phyloP scores from a whole-genome alignment of 2,113 vertebrate genomes.

The Actenoides lindsayi region DNA sequence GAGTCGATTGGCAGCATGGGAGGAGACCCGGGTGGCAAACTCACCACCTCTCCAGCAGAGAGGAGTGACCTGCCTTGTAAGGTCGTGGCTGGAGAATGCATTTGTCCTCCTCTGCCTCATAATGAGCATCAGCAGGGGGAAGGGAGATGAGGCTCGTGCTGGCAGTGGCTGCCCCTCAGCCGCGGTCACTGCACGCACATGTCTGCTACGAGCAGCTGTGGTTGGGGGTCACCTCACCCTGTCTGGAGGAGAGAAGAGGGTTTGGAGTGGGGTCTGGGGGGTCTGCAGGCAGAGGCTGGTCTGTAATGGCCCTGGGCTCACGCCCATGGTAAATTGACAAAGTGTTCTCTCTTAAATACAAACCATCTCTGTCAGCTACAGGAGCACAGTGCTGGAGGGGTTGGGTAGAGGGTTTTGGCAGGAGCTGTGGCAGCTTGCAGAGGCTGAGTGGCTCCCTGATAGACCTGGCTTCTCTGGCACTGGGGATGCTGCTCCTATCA shows the following conservation, averaged over 20 bases:
- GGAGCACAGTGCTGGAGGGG: rapidly evolving
- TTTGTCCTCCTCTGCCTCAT: slow-evolving; percentile 36
- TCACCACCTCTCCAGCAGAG: background rate
- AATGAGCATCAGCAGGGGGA: slow-evolving; percentile 6
- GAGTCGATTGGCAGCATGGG: background rate
- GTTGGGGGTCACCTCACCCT: background rate
- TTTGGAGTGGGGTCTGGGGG: background rate
- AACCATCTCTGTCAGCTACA: background rate
- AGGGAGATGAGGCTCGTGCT: background rate
- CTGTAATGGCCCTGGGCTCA: background rate
- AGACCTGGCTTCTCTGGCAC: background rate
- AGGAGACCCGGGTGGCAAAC: background rate
- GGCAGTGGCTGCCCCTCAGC: background rate
- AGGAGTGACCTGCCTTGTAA: background rate
- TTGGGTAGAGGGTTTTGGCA: background rate
- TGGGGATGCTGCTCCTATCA: background rate
- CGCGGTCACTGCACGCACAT: background rate
- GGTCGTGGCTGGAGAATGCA: slow-evolving; percentile 10
- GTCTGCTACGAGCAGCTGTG: background rate
- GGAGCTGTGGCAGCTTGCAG: background rate
- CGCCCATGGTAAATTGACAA: rapidly evolving
- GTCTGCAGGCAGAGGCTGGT: background rate
- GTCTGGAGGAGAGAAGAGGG: background rate
- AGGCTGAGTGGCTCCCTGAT: background rate
- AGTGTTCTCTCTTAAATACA: background rate